Percentiles rank a stretch among this genome's conserved stretches.
These are phyloP conservation scores for Teleopsis dalmanni DNA, from an alignment of 1,140 invertebrate genomes.

Conservation along the genomic window DNA sequence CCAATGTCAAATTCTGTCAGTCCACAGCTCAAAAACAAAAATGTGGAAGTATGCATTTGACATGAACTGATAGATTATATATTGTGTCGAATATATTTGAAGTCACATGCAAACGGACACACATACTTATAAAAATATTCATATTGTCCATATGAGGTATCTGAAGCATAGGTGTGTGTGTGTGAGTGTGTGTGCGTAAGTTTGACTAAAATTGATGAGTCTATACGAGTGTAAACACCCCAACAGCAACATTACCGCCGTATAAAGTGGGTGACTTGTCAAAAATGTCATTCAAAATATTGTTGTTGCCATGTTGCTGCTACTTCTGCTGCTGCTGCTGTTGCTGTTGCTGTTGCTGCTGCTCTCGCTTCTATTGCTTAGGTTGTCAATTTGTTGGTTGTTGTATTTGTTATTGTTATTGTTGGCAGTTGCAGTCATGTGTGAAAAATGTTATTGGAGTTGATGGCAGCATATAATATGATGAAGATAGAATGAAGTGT, in stretches of 20 bases:
- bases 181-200: no score
- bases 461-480: slow-evolving; percentile 5
- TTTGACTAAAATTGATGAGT: no score
- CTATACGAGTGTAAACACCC: no score
- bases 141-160: no score
- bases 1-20: slow-evolving; percentile 16
- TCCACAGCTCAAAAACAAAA: neutral
- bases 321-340: no score
- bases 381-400: neutral
- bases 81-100: neutral
- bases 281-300: slow-evolving; percentile 17
- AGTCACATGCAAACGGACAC: no score
- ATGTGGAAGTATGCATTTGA: slow-evolving; percentile 7
- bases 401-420: slow-evolving; percentile 6
- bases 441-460: slow-evolving; percentile 16
- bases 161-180: no score
- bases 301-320: slow-evolving; percentile 6
- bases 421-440: slow-evolving; percentile 14
- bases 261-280: slow-evolving; percentile 20
- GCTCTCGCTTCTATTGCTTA: neutral
- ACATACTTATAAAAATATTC: no score
- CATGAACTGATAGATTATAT: neutral
- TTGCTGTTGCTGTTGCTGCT: no score
- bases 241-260: neutral
- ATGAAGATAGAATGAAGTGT: slow-evolving; percentile 7